Evolutionary conservation across 1,140 invertebrate species (phyloP).

Genomic region (Octopus sinensis): DNA sequence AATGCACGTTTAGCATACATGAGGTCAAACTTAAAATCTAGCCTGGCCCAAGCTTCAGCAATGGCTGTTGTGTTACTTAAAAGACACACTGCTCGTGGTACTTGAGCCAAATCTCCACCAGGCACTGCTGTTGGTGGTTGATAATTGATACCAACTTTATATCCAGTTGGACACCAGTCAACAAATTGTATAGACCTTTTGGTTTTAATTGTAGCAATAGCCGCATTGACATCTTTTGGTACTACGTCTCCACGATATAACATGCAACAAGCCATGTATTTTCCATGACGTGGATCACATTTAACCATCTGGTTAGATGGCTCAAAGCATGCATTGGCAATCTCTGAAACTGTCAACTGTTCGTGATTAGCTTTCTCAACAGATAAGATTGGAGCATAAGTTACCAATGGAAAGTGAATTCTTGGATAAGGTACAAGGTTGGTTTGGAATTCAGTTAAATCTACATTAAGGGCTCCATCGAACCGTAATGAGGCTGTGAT

Average conservation of each 20-base stretch:
- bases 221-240: conserved; percentile 78
- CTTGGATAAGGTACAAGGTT: conserved; percentile 61
- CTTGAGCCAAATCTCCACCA: conserved; percentile 66
- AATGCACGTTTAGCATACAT: conserved; percentile 82
- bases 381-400: conserved; percentile 47
- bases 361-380: conserved; percentile 43
- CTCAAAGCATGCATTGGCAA: conserved; percentile 82
- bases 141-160: conserved; percentile 47
- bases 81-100: conserved; percentile 68
- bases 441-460: conserved; percentile 70
- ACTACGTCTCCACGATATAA: conserved; percentile 41
- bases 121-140: conserved; percentile 69
- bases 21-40: conserved; percentile 62
- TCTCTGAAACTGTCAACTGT: conserved; percentile 66
- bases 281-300: conserved; percentile 58
- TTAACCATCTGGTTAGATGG: conserved; percentile 84
- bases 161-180: conserved; percentile 84
- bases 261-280: conserved; percentile 42
- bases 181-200: conserved; percentile 80
- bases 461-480: conserved; percentile 70
- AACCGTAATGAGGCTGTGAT: conserved; percentile 68
- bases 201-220: conserved; percentile 77
- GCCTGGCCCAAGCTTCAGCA: conserved; percentile 67
- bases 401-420: conserved; percentile 50
- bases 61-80: conserved; percentile 66